Percentiles rank a stretch among this genome's conserved stretches.
phyloP scores from a whole-genome alignment of 2,113 vertebrate species.

The Apistogramma diplotaenia region DNA sequence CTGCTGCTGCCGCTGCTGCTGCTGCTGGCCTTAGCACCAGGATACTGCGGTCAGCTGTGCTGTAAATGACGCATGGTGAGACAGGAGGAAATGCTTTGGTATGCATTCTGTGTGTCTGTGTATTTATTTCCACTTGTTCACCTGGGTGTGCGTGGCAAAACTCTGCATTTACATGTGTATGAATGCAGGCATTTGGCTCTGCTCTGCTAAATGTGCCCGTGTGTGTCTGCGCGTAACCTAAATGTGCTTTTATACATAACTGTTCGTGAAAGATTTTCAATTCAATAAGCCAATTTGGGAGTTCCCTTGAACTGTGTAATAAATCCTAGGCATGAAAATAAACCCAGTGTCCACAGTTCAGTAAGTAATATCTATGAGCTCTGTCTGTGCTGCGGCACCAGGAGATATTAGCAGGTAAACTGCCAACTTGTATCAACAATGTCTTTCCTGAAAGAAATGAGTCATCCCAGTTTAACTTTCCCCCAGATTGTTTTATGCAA shows the following conservation, averaged over 20 bases:
- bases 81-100: constrained; percentile 44
- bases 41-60: constrained; percentile 56
- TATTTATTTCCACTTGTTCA: constrained; percentile 28
- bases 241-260: neutral
- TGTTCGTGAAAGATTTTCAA: constrained; percentile 38
- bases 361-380: constrained; percentile 28
- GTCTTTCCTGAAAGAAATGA: constrained; percentile 59
- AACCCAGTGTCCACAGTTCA: constrained; percentile 42
- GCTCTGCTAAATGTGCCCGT: neutral
- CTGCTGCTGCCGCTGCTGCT: constrained; percentile 52
- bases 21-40: constrained; percentile 54
- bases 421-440: constrained; percentile 56
- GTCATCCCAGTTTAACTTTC: constrained; percentile 48
- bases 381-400: constrained; percentile 7
- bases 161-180: constrained; percentile 13
- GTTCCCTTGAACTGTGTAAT: constrained; percentile 53
- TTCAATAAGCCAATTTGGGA: constrained; percentile 45
- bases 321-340: constrained; percentile 61
- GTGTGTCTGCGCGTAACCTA: neutral
- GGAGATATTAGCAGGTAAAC: constrained; percentile 58
- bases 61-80: constrained; percentile 59
- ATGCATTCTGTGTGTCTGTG: constrained; percentile 3
- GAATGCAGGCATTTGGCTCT: neutral
- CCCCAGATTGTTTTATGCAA: constrained; percentile 18
- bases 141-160: neutral